Conservation (phyloP, 2,113 vertebrate species). For the Lanius ludovicianus region DNA sequence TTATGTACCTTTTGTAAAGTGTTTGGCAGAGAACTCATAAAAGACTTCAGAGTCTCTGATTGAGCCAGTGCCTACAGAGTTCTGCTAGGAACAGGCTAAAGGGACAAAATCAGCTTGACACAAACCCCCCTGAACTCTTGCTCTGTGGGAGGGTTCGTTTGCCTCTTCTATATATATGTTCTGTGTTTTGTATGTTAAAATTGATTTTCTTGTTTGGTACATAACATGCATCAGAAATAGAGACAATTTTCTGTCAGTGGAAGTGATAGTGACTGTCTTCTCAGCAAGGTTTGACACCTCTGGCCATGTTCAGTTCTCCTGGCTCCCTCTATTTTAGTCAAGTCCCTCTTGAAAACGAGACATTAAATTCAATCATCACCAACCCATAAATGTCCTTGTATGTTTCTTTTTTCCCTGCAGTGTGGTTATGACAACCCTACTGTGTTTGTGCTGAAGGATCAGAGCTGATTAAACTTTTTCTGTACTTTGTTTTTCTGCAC, state of each 20-base stretch:
- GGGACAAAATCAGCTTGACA: background rate
- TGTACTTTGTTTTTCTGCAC: background rate
- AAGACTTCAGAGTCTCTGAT: background rate
- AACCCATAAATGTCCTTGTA: background rate
- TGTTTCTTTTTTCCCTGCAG: fast-evolving
- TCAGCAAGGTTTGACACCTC: background rate
- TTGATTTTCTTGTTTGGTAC: background rate
- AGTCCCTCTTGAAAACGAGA: background rate
- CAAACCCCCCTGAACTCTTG: background rate
- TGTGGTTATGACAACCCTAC: background rate
- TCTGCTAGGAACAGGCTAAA: background rate
- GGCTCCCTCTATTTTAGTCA: background rate
- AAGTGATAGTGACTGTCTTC: background rate
- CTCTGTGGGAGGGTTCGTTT: background rate
- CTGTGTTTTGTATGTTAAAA: background rate
- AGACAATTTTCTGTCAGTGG: background rate
- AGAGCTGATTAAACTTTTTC: background rate
- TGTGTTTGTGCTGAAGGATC: background rate
- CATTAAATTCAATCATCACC: background rate
- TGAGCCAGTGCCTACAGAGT: background rate
- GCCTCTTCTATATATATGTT: background rate
- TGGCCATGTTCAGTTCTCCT: fast-evolving
- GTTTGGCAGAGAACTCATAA: background rate
- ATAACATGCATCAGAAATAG: background rate
- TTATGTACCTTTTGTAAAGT: background rate